Percentiles rank a stretch among this genome's conserved stretches.
Conservation (phyloP, 2,113 vertebrate species). For the Microcebus lehilahytsara region DNA sequence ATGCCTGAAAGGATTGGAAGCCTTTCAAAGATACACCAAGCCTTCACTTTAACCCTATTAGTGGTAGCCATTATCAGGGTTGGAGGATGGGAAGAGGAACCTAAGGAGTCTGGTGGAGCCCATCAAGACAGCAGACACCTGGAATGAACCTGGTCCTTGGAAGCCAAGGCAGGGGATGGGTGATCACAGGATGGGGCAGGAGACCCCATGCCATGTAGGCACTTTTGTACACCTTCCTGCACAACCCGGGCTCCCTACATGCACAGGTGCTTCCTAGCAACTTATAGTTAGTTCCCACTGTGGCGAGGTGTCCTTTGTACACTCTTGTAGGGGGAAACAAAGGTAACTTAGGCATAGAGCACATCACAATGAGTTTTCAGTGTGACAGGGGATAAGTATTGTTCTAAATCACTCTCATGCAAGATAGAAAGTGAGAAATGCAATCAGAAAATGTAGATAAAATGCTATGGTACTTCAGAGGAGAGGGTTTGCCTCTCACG, state of each 20-base stretch:
- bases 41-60: accelerated
- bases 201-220: not conserved
- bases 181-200: not conserved
- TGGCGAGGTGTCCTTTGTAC: not conserved
- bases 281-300: not conserved
- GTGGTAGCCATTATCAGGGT: not conserved
- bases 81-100: not conserved
- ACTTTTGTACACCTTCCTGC: not conserved
- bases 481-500: not conserved
- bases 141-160: not conserved
- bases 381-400: not conserved
- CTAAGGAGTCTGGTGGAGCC: not conserved
- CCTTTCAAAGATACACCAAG: not conserved
- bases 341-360: not conserved
- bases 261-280: not conserved
- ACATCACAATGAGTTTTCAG: not conserved
- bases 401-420: not conserved
- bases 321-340: no score
- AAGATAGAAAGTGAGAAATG: not conserved
- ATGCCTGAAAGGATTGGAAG: not conserved
- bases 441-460: not conserved
- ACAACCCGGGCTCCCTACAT: not conserved
- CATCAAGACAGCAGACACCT: not conserved
- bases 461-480: not conserved
- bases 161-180: not conserved